Conservation (phyloP, 2,113 vertebrate species). For the Muscicapa adusta region DNA sequence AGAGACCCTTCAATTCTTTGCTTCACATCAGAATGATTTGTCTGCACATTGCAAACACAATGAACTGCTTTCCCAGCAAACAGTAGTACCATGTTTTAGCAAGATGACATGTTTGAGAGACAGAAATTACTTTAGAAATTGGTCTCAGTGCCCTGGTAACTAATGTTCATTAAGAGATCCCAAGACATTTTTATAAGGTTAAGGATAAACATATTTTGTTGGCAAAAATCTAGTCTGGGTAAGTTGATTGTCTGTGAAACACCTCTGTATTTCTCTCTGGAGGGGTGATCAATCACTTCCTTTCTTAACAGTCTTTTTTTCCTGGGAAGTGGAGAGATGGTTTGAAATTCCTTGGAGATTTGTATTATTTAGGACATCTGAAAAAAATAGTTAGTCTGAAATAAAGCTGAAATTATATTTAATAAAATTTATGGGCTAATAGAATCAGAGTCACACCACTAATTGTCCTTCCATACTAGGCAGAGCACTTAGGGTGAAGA, state of each 20-base stretch:
- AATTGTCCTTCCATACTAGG: background rate
- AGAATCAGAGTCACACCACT: background rate
- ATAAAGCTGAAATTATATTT: background rate
- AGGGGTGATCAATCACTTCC: background rate
- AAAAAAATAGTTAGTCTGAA: background rate
- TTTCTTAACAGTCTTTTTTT: background rate
- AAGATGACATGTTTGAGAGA: background rate
- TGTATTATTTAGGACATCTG: background rate
- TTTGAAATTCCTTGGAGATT: background rate
- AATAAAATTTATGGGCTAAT: background rate
- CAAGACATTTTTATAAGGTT: background rate
- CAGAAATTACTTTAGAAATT: background rate
- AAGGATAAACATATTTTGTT: background rate
- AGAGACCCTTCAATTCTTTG: background rate
- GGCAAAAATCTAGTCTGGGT: background rate
- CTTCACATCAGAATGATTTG: background rate
- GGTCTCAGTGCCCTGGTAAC: background rate
- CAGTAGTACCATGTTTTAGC: background rate
- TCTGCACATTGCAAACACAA: background rate
- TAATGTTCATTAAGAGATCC: background rate
- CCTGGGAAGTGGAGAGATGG: background rate
- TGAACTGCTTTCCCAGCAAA: background rate
- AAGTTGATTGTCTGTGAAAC: background rate
- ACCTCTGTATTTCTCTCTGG: background rate
- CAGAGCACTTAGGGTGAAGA: background rate